phyloP scores from a whole-genome alignment of 2,888 invertebrate species.

The Macrophya alboannulata region DNA sequence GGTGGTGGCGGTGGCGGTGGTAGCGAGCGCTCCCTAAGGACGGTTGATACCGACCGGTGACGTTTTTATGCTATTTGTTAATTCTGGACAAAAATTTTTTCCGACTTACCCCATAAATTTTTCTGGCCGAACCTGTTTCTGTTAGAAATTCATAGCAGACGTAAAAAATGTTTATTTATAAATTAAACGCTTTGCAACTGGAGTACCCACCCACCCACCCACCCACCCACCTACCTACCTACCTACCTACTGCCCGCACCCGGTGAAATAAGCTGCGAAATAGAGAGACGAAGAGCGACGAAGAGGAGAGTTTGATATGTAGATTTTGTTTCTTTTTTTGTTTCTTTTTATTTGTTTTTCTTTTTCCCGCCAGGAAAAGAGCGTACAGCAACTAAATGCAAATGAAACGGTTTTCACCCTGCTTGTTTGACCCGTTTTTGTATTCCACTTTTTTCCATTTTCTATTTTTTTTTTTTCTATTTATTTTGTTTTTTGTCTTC shows the following conservation, averaged over 20 bases:
- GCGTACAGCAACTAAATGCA: conserved; percentile 49
- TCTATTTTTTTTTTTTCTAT: not conserved
- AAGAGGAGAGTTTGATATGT: not conserved
- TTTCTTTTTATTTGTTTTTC: not conserved
- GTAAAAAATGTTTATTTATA: conserved; percentile 68
- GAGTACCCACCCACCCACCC: not conserved
- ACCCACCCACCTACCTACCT: not conserved
- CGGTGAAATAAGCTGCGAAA: conserved; percentile 43
- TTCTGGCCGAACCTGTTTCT: not conserved
- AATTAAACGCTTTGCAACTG: conserved; percentile 67
- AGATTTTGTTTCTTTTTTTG: not conserved
- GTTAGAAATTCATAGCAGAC: conserved; percentile 54
- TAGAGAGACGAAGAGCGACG: conserved; percentile 14
- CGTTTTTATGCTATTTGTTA: conserved; percentile 38
- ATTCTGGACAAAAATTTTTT: conserved; percentile 41
- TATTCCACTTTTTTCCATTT: not conserved
- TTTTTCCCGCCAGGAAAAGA: conserved; percentile 9
- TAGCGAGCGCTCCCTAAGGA: conserved; percentile 12
- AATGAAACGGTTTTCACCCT: conserved; percentile 46
- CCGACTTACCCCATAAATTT: conserved; percentile 44
- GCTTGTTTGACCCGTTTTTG: conserved; percentile 46
- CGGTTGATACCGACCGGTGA: conserved; percentile 25
- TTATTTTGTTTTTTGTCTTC: not conserved
- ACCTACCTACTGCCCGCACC: not conserved
- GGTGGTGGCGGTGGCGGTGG: not conserved